Base-by-base conservation (phyloP, 2,797 vertebrate genomes). In the Chrysocyon brachyurus region DNA sequence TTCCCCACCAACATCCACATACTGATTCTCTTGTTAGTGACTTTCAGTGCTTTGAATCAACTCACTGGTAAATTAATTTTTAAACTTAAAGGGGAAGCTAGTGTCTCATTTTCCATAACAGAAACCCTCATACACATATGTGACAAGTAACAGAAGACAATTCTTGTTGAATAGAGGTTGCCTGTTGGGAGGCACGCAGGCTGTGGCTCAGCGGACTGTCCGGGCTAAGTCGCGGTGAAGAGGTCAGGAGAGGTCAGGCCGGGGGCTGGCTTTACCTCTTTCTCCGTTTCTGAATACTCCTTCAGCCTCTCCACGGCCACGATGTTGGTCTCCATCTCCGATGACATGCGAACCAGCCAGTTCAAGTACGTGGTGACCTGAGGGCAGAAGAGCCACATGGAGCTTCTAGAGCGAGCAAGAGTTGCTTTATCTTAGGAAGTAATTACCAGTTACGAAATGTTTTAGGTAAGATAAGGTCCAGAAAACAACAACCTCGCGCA, bases 281-380 rank as follows among this genome's bases (percentile, higher is more conserved):
- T 99, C 97, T 99, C 98, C 0, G 99, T 99, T 82, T 99, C 99
- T 0, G 98, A 95, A 3, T 99, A 99, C 86, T 99, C 99, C 57
- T 99, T 99, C 54, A 99, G 99, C 97, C 98, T 99, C 98, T 99
- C 99, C 96, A 99, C 99, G 0, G 99, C 99, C 72, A 99, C 99
- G 0, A 99, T 99, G 98, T 99, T 99, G 85, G 99, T 99, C 97
- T 99, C 99, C 98, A 99, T 96, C 64, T 99, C 99, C 0, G 99
- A 99, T 0, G 99, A 99, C 99, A 99, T 99, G 86, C 99, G 99
- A 24, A 99, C 99, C 79, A 99, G 98, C 99, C 99, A 99, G 96
- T 99, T 99, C 92, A 99, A 96, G 95, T 99, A 99, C 0, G 99
- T 59, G 11, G 99, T 99, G 33, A 99, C 97, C 99, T 99, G 89